Evolutionary conservation across 2,888 invertebrate species (phyloP).

Genomic region (Polymixis flavicincta): DNA sequence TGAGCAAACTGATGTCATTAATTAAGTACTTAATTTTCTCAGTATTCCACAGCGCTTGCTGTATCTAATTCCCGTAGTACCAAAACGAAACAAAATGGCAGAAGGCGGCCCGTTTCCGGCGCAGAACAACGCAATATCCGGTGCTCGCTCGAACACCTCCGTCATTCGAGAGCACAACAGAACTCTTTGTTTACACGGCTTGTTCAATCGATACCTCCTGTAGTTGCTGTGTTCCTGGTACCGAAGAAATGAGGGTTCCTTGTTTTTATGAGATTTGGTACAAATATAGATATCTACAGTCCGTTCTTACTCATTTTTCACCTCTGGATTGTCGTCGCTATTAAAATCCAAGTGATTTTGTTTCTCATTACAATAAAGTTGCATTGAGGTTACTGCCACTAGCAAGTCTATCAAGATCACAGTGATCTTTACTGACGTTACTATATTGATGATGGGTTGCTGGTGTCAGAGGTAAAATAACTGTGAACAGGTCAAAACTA

Average conservation of each 20-base stretch:
- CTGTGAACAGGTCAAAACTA: too few relatives aligned
- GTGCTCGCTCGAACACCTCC: conserved; percentile 60
- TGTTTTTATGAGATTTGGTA: background rate
- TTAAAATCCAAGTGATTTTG: too few relatives aligned
- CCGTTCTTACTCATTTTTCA: too few relatives aligned
- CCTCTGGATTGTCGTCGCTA: too few relatives aligned
- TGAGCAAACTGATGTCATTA: background rate
- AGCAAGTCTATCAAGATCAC: too few relatives aligned
- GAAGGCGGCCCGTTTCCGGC: conserved; percentile 62
- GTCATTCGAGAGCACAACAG: conserved; percentile 14
- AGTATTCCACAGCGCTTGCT: background rate
- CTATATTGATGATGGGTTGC: too few relatives aligned
- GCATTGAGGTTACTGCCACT: too few relatives aligned
- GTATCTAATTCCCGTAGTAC: conserved; percentile 5
- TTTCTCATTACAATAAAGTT: too few relatives aligned
- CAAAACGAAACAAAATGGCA: conserved; percentile 40
- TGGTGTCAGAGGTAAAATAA: too few relatives aligned
- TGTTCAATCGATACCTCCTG: conserved; percentile 47
- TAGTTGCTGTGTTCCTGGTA: conserved; percentile 13
- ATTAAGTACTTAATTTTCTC: background rate
- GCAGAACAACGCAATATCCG: conserved; percentile 74
- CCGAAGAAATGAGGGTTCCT: background rate
- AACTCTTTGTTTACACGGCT: conserved; percentile 46
- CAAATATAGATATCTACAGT: background rate
- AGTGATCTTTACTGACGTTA: too few relatives aligned